Evolutionary conservation across 92 coral and sea anemone genomes (phyloP).

Genomic region (Meandrina meandrites): DNA sequence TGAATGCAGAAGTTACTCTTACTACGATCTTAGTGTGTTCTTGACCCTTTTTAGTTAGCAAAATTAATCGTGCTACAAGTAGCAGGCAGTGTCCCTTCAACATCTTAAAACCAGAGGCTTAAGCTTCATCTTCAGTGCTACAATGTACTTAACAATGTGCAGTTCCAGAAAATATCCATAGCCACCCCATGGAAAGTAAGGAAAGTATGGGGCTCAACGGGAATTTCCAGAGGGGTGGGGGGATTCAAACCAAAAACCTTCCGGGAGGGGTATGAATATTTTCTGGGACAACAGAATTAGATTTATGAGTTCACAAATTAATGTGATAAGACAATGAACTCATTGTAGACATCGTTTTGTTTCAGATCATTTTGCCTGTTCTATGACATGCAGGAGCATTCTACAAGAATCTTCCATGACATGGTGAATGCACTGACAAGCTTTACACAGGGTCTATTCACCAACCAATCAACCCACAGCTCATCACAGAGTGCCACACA

Average conservation of each 20-base stretch:
- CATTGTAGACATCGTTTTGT: neutral
- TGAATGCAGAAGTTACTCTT: too few species aligned
- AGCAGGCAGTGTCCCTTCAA: neutral
- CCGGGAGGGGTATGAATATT: too few species aligned
- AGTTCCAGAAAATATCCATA: too few species aligned
- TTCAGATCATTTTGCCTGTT: conserved; percentile 92
- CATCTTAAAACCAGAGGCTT: neutral
- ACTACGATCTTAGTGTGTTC: too few species aligned
- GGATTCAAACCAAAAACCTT: too few species aligned
- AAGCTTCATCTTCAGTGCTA: neutral
- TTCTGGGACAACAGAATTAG: too few species aligned
- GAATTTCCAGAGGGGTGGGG: too few species aligned
- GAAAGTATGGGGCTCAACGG: too few species aligned
- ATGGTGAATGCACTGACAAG: conserved; percentile 96
- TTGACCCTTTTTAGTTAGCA: neutral
- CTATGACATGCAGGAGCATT: conserved; percentile 99
- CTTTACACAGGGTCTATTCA: conserved; percentile 86
- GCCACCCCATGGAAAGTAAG: too few species aligned
- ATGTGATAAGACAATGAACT: too few species aligned
- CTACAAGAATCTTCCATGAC: conserved; percentile 95
- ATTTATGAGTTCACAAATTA: too few species aligned
- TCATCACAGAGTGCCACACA: conserved; percentile 60
- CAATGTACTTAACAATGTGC: too few species aligned
- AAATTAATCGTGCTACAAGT: neutral
- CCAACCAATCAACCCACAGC: conserved; percentile 68